Percentiles rank a stretch among this genome's conserved stretches.
These are phyloP conservation scores for Anguilla rostrata DNA, from an alignment of 2,113 vertebrate species.

Conservation along the genomic window DNA sequence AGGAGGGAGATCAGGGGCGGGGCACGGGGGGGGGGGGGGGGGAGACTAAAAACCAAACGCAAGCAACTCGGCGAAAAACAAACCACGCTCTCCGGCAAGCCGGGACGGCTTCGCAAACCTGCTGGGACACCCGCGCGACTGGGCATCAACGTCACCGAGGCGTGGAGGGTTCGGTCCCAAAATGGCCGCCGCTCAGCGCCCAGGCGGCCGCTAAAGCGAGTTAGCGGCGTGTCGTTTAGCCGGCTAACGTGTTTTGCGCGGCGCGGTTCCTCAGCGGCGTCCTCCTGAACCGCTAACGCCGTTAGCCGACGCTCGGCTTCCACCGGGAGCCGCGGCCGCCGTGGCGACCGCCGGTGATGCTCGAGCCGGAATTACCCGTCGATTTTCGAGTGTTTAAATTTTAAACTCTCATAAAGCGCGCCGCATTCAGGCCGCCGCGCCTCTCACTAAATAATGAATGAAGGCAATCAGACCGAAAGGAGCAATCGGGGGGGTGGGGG, in stretches of 20 bases:
- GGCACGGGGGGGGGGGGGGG: background rate
- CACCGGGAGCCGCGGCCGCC: background rate
- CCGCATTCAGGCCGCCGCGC: slow-evolving; percentile 60
- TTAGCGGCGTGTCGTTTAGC: too few species aligned
- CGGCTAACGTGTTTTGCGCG: too few species aligned
- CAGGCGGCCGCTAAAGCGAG: too few species aligned
- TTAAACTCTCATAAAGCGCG: slow-evolving; percentile 71
- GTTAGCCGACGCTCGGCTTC: background rate
- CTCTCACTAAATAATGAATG: slow-evolving; percentile 70
- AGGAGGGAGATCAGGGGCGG: background rate
- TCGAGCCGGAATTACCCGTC: slow-evolving; percentile 60
- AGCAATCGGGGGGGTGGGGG: slow-evolving; percentile 53
- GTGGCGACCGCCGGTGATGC: slow-evolving; percentile 46
- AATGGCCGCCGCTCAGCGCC: background rate
- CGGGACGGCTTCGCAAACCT: too few species aligned
- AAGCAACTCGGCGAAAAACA: background rate
- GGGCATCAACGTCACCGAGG: background rate
- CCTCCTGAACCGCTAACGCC: background rate
- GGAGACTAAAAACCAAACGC: background rate
- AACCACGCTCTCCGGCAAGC: background rate
- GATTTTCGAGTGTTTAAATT: slow-evolving; percentile 70
- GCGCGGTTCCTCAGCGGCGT: too few species aligned
- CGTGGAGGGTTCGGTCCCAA: background rate
- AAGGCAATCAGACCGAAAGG: slow-evolving; percentile 64
- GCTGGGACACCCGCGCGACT: background rate